Evolutionary conservation across 2,797 vertebrate species (phyloP).

Genomic region (Busarellus nigricollis): DNA sequence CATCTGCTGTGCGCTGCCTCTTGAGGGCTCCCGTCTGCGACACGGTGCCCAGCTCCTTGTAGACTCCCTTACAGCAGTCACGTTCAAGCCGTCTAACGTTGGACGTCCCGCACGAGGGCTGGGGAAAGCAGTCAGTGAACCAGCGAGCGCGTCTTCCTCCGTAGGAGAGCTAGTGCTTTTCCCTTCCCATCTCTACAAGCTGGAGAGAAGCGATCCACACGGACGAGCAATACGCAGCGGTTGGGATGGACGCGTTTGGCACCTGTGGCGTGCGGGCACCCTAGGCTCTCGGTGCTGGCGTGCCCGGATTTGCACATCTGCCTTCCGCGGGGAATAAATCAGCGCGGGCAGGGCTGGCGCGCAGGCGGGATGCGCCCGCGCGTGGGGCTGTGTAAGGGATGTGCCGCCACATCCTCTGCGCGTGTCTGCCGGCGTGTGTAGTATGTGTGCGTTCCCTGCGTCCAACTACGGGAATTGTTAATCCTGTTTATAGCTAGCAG

Average conservation of each 20-base stretch:
- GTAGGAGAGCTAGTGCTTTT: background rate
- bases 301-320: background rate
- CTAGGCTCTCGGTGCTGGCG: background rate
- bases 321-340: background rate
- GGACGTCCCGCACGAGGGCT: fast-evolving
- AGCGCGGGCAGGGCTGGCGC: background rate
- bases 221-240: fast-evolving
- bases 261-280: fast-evolving
- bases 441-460: background rate
- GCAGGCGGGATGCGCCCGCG: fast-evolving
- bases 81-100: fast-evolving
- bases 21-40: fast-evolving
- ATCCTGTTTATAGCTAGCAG: conserved; percentile 70
- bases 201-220: background rate
- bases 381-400: fast-evolving
- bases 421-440: background rate
- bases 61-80: background rate
- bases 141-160: background rate
- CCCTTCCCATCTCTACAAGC: fast-evolving
- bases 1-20: fast-evolving
- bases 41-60: background rate
- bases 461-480: conserved; percentile 62
- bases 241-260: background rate
- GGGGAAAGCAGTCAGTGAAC: background rate
- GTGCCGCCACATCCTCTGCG: background rate